A percentile compares a stretch with the other conserved stretches of the same genome.
phyloP scores from a whole-genome alignment of 2,888 invertebrate species.

The Sarcophaga subvicina region DNA sequence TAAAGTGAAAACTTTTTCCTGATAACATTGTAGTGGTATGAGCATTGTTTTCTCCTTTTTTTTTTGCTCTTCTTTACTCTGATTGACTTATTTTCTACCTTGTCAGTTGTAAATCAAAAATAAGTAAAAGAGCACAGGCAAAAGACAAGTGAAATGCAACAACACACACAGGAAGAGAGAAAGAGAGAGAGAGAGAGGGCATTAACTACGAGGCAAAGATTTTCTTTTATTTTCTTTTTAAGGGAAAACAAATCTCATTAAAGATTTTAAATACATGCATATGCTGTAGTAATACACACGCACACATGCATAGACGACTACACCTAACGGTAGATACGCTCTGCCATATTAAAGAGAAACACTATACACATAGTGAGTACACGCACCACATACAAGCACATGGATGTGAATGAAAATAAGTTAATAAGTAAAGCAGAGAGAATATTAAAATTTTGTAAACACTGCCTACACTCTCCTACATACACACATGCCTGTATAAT shows the following conservation, averaged over 20 bases:
- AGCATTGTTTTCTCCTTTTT: conserved; percentile 47
- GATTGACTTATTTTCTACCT: conserved; percentile 68
- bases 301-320: background rate
- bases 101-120: conserved; percentile 47
- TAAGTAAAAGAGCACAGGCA: background rate
- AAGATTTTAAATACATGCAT: conserved; percentile 22
- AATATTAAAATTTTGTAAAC: too few relatives aligned
- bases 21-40: conserved; percentile 33
- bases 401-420: too few relatives aligned
- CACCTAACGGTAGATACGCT: background rate
- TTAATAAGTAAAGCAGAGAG: too few relatives aligned
- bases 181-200: conserved; percentile 7
- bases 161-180: background rate
- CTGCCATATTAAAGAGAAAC: background rate
- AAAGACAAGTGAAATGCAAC: background rate
- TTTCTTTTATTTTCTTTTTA: conserved; percentile 2
- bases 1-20: conserved; percentile 33
- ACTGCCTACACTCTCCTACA: background rate
- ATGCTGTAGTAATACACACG: background rate
- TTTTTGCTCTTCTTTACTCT: conserved; percentile 27
- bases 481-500: background rate
- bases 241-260: conserved; percentile 50
- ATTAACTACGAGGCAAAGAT: conserved; percentile 24
- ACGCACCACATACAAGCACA: too few relatives aligned
- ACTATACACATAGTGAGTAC: background rate